These are phyloP conservation scores for Athalia cordata DNA, from an alignment of 2,888 invertebrate genomes.

Conservation along the genomic window DNA sequence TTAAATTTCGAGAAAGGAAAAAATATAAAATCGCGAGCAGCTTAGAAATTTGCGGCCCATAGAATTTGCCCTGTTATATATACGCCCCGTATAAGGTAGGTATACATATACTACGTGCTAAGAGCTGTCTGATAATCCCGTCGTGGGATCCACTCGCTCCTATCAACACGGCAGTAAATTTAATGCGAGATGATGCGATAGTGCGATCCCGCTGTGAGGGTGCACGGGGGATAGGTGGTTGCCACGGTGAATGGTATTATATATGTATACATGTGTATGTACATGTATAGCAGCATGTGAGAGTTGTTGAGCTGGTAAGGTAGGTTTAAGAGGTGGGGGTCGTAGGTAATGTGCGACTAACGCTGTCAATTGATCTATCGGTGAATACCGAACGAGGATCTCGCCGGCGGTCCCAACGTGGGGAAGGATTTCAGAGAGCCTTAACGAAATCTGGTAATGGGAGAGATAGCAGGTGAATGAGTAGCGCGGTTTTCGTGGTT, in stretches of 20 bases:
- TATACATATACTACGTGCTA: background rate
- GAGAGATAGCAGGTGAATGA: slow-evolving; percentile 63
- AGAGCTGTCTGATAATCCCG: slow-evolving; percentile 60
- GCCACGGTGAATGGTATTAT: too few species aligned
- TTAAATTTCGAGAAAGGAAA: too few species aligned
- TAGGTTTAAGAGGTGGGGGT: slow-evolving; percentile 51
- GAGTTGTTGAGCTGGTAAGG: slow-evolving; percentile 48
- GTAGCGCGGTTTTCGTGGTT: slow-evolving; percentile 50
- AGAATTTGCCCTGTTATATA: too few species aligned
- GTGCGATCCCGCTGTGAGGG: slow-evolving; percentile 40
- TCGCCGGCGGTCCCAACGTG: slow-evolving; percentile 10
- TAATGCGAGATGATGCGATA: slow-evolving; percentile 66
- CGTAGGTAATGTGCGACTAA: slow-evolving; percentile 62
- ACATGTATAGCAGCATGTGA: background rate
- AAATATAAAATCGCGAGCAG: too few species aligned
- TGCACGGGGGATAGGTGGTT: too few species aligned
- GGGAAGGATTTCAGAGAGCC: slow-evolving; percentile 57
- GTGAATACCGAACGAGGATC: slow-evolving; percentile 51
- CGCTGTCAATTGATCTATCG: slow-evolving; percentile 69
- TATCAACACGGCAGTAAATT: slow-evolving; percentile 69
- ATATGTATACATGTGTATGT: background rate
- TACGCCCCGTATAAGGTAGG: background rate
- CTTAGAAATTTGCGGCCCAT: too few species aligned
- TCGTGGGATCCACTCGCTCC: slow-evolving; percentile 60
- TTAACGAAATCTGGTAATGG: slow-evolving; percentile 69